Evolutionary conservation across 2,113 vertebrate genomes (phyloP).

Genomic region (Erpornis zantholeuca): DNA sequence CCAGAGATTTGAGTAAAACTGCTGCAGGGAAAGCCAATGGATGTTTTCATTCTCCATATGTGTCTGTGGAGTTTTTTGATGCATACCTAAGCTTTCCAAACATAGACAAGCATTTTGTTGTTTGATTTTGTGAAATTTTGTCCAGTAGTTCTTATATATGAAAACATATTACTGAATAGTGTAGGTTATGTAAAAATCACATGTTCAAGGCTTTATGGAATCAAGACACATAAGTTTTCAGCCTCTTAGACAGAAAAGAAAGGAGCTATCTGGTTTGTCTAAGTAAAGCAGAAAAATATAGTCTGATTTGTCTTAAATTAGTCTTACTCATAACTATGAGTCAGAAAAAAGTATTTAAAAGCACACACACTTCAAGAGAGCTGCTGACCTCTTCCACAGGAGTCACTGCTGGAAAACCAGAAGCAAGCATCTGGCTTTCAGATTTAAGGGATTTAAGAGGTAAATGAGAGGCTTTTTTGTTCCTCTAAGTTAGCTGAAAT

Average conservation of each 20-base stretch:
- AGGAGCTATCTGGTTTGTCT: not conserved
- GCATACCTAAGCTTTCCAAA: not conserved
- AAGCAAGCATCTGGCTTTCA: not conserved
- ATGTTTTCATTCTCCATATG: not conserved
- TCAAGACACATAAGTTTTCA: not conserved
- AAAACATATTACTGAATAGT: not conserved
- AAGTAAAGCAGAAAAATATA: not conserved
- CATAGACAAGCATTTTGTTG: not conserved
- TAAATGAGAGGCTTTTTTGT: not conserved
- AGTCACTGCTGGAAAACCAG: not conserved
- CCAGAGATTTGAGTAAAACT: not conserved
- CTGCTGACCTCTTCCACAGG: not conserved
- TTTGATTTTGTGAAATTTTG: not conserved
- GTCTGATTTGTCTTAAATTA: not conserved
- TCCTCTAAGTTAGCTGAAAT: not conserved
- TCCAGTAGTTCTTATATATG: not conserved
- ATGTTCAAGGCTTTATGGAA: not conserved
- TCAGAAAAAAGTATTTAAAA: not conserved
- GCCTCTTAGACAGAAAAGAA: not conserved
- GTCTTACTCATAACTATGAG: not conserved
- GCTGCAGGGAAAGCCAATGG: not conserved
- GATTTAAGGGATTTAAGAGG: not conserved
- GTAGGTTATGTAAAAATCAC: not conserved
- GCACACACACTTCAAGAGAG: not conserved
- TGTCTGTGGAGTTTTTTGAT: not conserved